phyloP scores from a whole-genome alignment of 2,113 vertebrate species.

The Miniopterus natalensis region DNA sequence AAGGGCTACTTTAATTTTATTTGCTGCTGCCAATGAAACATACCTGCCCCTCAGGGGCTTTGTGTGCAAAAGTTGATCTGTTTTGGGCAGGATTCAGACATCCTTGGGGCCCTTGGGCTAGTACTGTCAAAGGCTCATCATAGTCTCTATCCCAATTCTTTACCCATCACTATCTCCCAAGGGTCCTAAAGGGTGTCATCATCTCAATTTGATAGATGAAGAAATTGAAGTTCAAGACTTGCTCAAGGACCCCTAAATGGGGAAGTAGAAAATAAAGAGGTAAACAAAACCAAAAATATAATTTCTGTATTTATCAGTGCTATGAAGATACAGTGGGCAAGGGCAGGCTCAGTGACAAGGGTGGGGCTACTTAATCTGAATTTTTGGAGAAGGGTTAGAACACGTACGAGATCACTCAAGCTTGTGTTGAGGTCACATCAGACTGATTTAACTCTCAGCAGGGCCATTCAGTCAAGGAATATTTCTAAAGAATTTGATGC shows the following conservation, averaged over 20 bases:
- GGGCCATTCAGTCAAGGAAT: not conserved
- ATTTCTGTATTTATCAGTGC: not conserved
- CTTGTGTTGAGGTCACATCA: not conserved
- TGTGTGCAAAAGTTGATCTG: not conserved
- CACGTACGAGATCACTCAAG: not conserved
- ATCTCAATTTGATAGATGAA: not conserved
- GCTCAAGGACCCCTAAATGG: not conserved
- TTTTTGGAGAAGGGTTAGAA: not conserved
- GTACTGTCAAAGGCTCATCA: not conserved
- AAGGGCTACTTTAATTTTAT: not conserved
- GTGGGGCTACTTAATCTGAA: not conserved
- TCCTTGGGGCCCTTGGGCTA: not conserved
- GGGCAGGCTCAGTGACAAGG: not conserved
- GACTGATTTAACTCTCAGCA: not conserved
- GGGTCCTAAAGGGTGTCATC: not conserved
- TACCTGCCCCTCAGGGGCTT: not conserved
- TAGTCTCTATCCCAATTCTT: not conserved
- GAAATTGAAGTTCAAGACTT: not conserved
- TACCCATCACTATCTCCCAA: not conserved
- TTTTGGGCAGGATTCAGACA: not conserved
- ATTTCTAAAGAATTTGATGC: not conserved
- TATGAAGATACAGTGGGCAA: not conserved
- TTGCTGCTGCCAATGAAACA: not conserved
- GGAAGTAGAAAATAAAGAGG: not conserved
- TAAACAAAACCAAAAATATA: not conserved